Base-by-base conservation (phyloP, 2,113 vertebrate species). In the Aleadryas rufinucha region DNA sequence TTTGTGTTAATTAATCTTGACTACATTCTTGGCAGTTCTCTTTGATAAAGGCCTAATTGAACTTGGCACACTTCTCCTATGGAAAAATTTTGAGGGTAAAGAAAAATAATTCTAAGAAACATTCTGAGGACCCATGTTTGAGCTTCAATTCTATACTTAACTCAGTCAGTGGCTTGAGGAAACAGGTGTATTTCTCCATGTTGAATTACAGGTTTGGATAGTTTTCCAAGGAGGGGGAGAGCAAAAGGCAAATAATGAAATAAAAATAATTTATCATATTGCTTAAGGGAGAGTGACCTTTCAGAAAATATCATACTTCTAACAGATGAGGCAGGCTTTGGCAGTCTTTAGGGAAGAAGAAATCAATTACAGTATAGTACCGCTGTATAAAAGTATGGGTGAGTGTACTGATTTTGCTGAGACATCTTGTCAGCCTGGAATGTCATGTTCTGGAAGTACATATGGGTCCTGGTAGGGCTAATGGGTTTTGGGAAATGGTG, bases 201-300 rank as follows among this genome's bases (percentile, higher is more conserved):
- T 5, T 44, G 30, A 80, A 10, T 60, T 66, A 59, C 33, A 44
- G 39, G 10, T 65, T 81, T 59, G 41, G 28, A n/a, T 54, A 8
- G 11, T 24, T 78, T 76, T 83, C 17, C 42, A 80, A 57, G 37
- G 8, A 76, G 7, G 3, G 13, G 9, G 17, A 81, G 26, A 71
- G 28, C 4, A 28, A 90, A 81, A 63, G 60, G 56, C 1, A 16
- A 91, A 92, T 84, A 89, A 76, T 30, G 57, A 89, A 91, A 90
- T 80, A 87, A 94, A 88, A 94, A 83, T 84, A 84, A 97, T 89
- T 90, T 74, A 89, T 92, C 54, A 50, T 78, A 39, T 78, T 92
- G 42, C 84, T 95, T 56, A 81, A 92, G 57, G 83, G 72, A 95
- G 47, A 61, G 44, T 92, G 95, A 96, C 86, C 79, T 95, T 95